phyloP scores from a whole-genome alignment of 2,888 invertebrate genomes.

The Leucozona laternaria region DNA sequence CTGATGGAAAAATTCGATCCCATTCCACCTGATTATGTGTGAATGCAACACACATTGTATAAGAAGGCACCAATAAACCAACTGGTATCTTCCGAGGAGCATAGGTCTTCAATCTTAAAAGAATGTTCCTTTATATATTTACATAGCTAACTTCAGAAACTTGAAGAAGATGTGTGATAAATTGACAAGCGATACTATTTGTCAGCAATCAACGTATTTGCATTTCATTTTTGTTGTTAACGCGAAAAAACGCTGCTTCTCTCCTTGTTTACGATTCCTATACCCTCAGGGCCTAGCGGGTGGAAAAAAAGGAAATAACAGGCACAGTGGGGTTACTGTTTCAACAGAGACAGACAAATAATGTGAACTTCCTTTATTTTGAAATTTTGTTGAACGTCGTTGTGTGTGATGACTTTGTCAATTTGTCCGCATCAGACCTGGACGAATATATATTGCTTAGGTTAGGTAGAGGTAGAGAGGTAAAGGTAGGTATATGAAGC shows the following conservation, averaged over 20 bases:
- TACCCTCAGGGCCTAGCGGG: not conserved
- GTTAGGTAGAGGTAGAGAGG: not conserved
- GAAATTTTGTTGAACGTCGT: slow-evolving; percentile 42
- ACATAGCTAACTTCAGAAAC: slow-evolving; percentile 28
- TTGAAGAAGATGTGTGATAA: slow-evolving; percentile 80
- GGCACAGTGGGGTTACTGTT: not conserved
- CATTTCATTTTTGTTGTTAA: slow-evolving; percentile 79
- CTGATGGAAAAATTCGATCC: slow-evolving; percentile 38
- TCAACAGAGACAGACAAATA: slow-evolving; percentile 27
- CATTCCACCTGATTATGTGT: slow-evolving; percentile 10
- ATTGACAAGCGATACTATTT: slow-evolving; percentile 84
- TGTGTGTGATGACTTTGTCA: slow-evolving; percentile 59
- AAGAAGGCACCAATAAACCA: slow-evolving; percentile 6
- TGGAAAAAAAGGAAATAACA: not conserved
- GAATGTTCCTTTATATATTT: not conserved
- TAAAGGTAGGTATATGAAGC: not conserved
- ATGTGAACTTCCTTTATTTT: slow-evolving; percentile 56
- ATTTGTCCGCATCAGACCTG: slow-evolving; percentile 24
- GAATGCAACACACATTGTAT: not conserved
- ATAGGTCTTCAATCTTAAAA: slow-evolving; percentile 28
- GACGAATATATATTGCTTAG: slow-evolving; percentile 41
- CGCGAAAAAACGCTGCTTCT: slow-evolving; percentile 48
- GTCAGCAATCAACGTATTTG: slow-evolving; percentile 83
- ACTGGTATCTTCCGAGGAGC: slow-evolving; percentile 10
- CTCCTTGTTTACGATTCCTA: slow-evolving; percentile 28